Evolutionary conservation across 2,888 invertebrate species (phyloP).

Genomic region (Hipparchia sbordonii): DNA sequence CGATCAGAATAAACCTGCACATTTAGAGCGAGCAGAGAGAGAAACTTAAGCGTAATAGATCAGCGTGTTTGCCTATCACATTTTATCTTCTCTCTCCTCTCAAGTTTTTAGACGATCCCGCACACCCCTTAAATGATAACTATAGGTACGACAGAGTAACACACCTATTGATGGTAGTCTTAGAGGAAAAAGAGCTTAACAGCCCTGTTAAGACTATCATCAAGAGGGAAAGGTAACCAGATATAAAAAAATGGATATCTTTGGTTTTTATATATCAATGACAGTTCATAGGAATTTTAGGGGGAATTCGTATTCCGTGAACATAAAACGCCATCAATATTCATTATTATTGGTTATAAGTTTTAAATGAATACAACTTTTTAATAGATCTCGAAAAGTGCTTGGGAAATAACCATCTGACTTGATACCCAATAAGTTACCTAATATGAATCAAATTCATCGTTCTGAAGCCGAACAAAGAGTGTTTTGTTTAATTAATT

Average conservation of each 20-base stretch:
- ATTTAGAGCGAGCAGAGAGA: too few relatives aligned
- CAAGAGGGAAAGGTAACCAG: too few relatives aligned
- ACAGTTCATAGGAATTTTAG: conserved; percentile 16
- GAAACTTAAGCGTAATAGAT: too few relatives aligned
- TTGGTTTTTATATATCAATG: conserved; percentile 1
- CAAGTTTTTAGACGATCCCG: too few relatives aligned
- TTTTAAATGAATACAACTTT: conserved; percentile 59
- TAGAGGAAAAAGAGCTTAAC: too few relatives aligned
- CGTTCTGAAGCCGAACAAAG: background rate
- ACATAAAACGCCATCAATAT: conserved; percentile 56
- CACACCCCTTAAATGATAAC: too few relatives aligned
- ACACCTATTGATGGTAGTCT: too few relatives aligned
- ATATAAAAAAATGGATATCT: background rate
- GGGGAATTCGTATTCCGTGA: conserved; percentile 46
- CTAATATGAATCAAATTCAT: background rate
- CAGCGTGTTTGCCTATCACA: too few relatives aligned
- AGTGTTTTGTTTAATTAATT: conserved; percentile 7
- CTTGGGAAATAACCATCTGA: conserved; percentile 11
- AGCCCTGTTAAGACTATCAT: too few relatives aligned
- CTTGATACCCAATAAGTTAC: background rate
- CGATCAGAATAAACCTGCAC: too few relatives aligned
- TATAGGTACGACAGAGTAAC: too few relatives aligned
- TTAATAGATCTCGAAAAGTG: conserved; percentile 47
- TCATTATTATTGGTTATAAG: conserved; percentile 63
- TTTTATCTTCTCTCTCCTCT: too few relatives aligned